Evolutionary conservation across 1,140 invertebrate genomes (phyloP).

Genomic region (Drosophila kepulauana): DNA sequence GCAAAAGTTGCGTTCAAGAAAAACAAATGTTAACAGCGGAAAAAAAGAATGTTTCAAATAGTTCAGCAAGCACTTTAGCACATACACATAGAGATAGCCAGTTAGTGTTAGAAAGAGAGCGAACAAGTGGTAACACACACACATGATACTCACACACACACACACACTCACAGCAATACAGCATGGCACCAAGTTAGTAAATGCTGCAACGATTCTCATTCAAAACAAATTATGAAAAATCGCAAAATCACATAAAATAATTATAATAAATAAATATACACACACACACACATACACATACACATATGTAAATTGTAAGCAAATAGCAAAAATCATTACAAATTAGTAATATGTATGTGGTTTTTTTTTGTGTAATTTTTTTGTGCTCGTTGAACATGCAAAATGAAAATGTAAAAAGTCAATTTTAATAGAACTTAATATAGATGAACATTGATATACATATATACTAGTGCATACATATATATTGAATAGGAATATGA

Average conservation of each 20-base stretch:
- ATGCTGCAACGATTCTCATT: constrained; percentile 69
- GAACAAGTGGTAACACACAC: neutral
- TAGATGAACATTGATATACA: constrained; percentile 26
- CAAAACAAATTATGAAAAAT: constrained; percentile 19
- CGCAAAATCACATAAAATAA: constrained; percentile 21
- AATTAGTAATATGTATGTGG: constrained; percentile 35
- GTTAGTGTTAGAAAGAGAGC: constrained; percentile 25
- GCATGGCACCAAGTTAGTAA: constrained; percentile 68
- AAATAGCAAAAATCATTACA: constrained; percentile 36
- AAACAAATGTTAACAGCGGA: constrained; percentile 62
- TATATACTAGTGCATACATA: constrained; percentile 11
- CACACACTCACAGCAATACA: constrained; percentile 1
- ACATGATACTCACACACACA: constrained; percentile 4
- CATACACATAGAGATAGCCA: constrained; percentile 56
- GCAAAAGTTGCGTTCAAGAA: neutral
- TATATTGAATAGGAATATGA: neutral
- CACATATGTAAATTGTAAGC: constrained; percentile 43
- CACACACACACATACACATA: constrained; percentile 39
- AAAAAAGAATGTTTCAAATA: constrained; percentile 73
- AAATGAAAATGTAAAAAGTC: constrained; percentile 69
- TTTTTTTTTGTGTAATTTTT: constrained; percentile 12
- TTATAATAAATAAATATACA: constrained; percentile 32
- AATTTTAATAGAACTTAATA: constrained; percentile 63
- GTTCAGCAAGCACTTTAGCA: constrained; percentile 74
- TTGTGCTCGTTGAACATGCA: constrained; percentile 14